Percentiles rank a stretch among this genome's conserved stretches.
Evolutionary conservation across 2,888 invertebrate genomes (phyloP).

Genomic region (Disparrhopalites patrizii): DNA sequence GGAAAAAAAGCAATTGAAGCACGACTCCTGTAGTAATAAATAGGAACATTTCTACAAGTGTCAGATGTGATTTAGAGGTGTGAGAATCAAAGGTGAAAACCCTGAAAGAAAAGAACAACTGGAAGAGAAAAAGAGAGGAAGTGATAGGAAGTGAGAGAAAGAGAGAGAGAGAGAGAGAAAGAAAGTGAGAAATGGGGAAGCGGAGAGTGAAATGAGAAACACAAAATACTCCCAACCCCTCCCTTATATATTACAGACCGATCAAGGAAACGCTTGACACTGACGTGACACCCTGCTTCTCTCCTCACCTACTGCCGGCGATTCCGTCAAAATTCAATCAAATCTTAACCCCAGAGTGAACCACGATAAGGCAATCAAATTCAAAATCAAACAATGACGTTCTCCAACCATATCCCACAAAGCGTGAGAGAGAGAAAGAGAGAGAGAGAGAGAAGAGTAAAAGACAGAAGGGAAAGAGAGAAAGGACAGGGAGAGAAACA

Average conservation of each 20-base stretch:
- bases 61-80: constrained; percentile 19
- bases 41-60: constrained; percentile 27
- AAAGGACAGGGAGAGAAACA: neutral
- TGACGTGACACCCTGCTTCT: too few relatives aligned
- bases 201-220: too few relatives aligned
- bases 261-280: neutral
- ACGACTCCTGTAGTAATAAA: constrained; percentile 17
- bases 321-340: constrained; percentile 22
- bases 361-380: constrained; percentile 4
- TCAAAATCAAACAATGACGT: neutral
- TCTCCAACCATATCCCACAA: constrained; percentile 1
- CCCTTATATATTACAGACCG: neutral
- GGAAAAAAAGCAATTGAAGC: constrained; percentile 4
- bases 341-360: neutral
- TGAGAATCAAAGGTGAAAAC: constrained; percentile 8
- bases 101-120: neutral
- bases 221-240: too few relatives aligned
- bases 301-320: too few relatives aligned
- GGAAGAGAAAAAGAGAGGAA: too few relatives aligned
- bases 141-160: too few relatives aligned
- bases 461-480: neutral
- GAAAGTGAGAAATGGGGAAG: too few relatives aligned
- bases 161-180: too few relatives aligned
- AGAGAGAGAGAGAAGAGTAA: neutral
- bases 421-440: constrained; percentile 8